Base-by-base conservation (phyloP, 2,113 vertebrate genomes). In the Triplophysa dalaica region DNA sequence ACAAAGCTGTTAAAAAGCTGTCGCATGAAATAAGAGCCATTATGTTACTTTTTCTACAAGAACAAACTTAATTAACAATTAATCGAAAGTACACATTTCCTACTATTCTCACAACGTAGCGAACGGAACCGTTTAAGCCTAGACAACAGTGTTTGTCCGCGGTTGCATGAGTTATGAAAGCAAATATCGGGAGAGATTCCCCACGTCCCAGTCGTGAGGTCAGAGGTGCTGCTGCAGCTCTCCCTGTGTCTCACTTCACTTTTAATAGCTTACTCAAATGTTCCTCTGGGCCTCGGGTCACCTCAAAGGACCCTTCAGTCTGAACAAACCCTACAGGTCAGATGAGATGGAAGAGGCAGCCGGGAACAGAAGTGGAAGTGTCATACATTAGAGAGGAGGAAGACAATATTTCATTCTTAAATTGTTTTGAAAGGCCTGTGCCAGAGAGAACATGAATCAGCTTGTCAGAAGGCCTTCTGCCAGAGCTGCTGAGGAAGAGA, bases 371-470 rank as follows among this genome's bases (percentile, higher is more conserved):
- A 70, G 62, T 79, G 67, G 56, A 83, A 73, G 84, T 87, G 87
- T 89, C 88, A 89, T 87, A 26, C 43, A 76, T 86, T 87, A 88
- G 86, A 84, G 3, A 58, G 61, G 73, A 83, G 16, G 67, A 89
- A 84, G 84, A 89, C 62, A 22, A 90, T 87, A 87, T 87, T 90
- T 90, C 89, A 90, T 90, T 81, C 89, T 88, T 90, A 93, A 93
- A 91, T 89, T 87, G 91, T 91, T 92, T 89, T 81, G 90, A 91
- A 88, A 91, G 87, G 84, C 87, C 84, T 75, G 78, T 87, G 88
- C 85, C 87, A 88, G 88, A 81, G 43, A 52, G 88, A 81, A 86
- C 88, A 92, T 93, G 90, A 92, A 93, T 93, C 91, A 92, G 87
- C 76, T 86, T 86, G 87, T 83, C 87, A 85, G n/a, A 7, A 54